Base-by-base conservation (phyloP, 2,888 invertebrate species). In the Alloscopus bannaensis region DNA sequence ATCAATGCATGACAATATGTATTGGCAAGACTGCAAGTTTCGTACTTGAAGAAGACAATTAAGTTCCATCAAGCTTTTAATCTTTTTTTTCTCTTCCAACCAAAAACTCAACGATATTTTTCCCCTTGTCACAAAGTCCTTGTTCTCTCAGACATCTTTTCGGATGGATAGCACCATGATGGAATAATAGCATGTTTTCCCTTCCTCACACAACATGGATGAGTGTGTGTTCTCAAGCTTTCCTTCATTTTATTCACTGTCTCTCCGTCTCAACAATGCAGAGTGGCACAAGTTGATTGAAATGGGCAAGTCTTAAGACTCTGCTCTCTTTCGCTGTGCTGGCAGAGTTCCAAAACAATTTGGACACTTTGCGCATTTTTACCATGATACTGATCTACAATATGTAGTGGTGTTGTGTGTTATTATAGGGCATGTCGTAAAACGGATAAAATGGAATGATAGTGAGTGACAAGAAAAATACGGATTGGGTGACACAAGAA, bases 281-380 rank as follows among this genome's bases (percentile, higher is more conserved):
- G n/a, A 3, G 45, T 45, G 45, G 8, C 36, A 36, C 36, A 16
- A 68, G 76, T 62, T 77, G 76, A 77, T 77, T 68, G 76, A 77
- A 77, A 77, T 77, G 69, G 69, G 42, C 55, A 62, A 77, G 69
- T 42, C 47, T 60, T 26, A 47, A 40, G 40, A 57, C 60, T 50
- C 57, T n/a, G n/a, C n/a, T n/a, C n/a, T n/a, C n/a, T n/a, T n/a
- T n/a, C n/a, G n/a, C n/a, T n/a, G n/a, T n/a, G n/a, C 80, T 83
- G 83, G 83, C 18, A 11, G 42, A 60, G 45, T 77, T n/a, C 83
- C 83, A 83, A 81, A 81, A 83, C 81, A 80, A 81, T 83, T 83
- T 83, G 81, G 81, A 81, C 81, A 81, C 73, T 81, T 81, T 79
- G 76, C 76, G 73, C 82, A 82, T 82, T 80, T 82, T 80, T 82